phyloP scores from a whole-genome alignment of 2,888 invertebrate species.

The Unio delphinus region DNA sequence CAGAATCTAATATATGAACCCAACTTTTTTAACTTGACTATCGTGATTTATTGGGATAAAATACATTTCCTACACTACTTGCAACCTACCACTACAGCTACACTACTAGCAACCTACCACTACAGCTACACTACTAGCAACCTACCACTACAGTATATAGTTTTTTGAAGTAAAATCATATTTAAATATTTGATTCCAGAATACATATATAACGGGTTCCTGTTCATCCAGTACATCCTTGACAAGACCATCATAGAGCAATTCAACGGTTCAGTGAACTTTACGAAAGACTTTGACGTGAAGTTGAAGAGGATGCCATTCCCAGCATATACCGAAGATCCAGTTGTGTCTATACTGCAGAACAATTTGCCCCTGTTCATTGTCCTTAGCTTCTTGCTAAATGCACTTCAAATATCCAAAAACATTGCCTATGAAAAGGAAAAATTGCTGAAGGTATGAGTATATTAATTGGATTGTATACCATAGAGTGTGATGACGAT shows the following conservation, averaged over 20 bases:
- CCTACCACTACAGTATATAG: too few relatives aligned
- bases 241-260: conserved; percentile 71
- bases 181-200: conserved; percentile 68
- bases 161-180: too few relatives aligned
- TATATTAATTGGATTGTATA: too few relatives aligned
- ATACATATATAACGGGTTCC: conserved; percentile 79
- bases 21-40: too few relatives aligned
- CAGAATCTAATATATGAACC: too few relatives aligned
- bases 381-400: conserved; percentile 86
- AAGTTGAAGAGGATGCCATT: conserved; percentile 81
- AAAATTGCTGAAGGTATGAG: conserved; percentile 70
- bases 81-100: too few relatives aligned
- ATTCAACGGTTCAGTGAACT: conserved; percentile 7
- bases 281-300: conserved; percentile 71
- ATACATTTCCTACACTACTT: too few relatives aligned
- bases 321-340: conserved; percentile 80
- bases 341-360: conserved; percentile 79
- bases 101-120: too few relatives aligned
- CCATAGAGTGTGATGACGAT: neutral
- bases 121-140: too few relatives aligned
- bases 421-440: conserved; percentile 84
- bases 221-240: conserved; percentile 78
- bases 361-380: conserved; percentile 83
- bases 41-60: too few relatives aligned
- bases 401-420: conserved; percentile 84